Base-by-base conservation (phyloP, 2,888 invertebrate species). In the Bembecia ichneumoniformis region DNA sequence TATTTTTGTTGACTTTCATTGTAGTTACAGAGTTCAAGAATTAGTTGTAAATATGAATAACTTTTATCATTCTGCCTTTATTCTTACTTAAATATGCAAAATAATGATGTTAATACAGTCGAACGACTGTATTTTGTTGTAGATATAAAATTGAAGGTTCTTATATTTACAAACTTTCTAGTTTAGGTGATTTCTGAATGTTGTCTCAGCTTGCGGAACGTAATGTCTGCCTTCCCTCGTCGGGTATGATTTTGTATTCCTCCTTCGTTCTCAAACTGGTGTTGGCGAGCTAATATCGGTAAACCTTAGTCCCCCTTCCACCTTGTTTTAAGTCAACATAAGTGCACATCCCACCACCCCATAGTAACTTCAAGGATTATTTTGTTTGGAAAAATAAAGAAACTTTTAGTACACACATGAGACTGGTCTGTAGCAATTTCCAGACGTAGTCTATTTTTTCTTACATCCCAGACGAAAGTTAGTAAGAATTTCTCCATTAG, bases 401-500 rank as follows among this genome's bases (percentile, higher is more conserved):
- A 66, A 65, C 65, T 60, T 75, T 68, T 58, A 58, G 57, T 65
- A 62, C 64, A 57, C 55, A 60, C 64, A 71, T 66, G 66, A 69
- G 66, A 65, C 59, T 56, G 63, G 64, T 77, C 69, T 74, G 74
- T 71, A 74, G 68, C 62, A 66, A 68, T 70, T 71, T 69, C 59
- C 56, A 63, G 62, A 65, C 61, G 60, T 67, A 68, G 59, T 58
- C 64, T 65, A 69, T 69, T 66, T 60, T 60, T 59, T 65, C 57
- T 52, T 60, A 16, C 11, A 10, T 13, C 15, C 52, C 58, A 53
- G 49, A 52, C 53, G 64, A 77, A 75, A 70, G 70, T 68, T 71
- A 48, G 62, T 60, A 68, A 71, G 72, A 59, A 60, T 69, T 73
- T 71, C 70, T 69, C 78, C 78, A 82, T 84, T 84, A 82, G 80